Evolutionary conservation across 2,113 vertebrate genomes (phyloP).

Genomic region (Picathartes gymnocephalus): DNA sequence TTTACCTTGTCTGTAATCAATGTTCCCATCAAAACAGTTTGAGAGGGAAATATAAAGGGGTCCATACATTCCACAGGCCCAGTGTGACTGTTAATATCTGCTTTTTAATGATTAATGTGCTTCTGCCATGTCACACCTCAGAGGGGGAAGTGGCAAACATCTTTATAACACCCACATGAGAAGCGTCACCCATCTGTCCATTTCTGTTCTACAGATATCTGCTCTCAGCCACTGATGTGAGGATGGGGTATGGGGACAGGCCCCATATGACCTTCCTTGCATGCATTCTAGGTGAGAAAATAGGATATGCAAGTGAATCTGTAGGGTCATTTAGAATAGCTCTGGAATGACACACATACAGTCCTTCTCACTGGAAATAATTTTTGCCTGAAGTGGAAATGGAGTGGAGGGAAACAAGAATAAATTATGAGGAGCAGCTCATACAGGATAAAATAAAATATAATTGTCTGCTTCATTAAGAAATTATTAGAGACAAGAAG

Average conservation of each 20-base stretch:
- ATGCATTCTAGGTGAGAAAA: background rate
- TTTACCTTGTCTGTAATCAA: conserved; percentile 51
- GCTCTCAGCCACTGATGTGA: background rate
- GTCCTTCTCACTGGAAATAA: conserved; percentile 25
- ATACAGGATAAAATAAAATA: background rate
- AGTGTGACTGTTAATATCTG: background rate
- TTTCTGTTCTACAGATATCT: background rate
- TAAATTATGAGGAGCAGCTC: background rate
- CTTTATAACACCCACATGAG: background rate
- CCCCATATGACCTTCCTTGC: background rate
- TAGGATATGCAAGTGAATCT: background rate
- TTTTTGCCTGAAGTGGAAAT: conserved; percentile 31
- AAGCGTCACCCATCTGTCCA: background rate
- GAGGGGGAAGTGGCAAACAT: background rate
- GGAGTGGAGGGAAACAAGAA: background rate
- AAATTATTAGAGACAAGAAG: background rate
- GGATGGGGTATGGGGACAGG: background rate
- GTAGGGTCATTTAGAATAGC: background rate
- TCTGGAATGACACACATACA: background rate
- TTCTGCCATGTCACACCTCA: background rate
- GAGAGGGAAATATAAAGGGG: background rate
- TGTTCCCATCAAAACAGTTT: conserved; percentile 11
- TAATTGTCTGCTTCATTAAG: background rate
- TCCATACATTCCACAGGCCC: background rate
- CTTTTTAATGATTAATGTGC: background rate